Evolutionary conservation across 2,113 vertebrate species (phyloP).

Genomic region (Lamprotornis superbus): DNA sequence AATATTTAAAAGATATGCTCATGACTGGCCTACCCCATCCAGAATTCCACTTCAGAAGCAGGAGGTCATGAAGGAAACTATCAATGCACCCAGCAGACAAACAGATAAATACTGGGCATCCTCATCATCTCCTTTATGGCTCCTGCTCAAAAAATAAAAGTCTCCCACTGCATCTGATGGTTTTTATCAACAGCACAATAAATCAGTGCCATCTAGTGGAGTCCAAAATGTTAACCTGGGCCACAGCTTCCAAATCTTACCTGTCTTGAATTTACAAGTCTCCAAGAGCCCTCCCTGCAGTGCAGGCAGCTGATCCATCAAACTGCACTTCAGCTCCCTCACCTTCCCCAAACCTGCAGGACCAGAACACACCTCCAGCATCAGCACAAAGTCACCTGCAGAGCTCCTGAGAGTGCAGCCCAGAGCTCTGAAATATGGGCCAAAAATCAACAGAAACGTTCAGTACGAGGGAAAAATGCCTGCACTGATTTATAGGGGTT

Average conservation of each 20-base stretch:
- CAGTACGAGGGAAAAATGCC: rapidly evolving
- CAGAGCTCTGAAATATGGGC: too few relatives aligned
- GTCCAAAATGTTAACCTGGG: conserved; percentile 17
- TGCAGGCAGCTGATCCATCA: neutral
- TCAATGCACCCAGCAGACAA: neutral
- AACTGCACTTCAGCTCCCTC: neutral
- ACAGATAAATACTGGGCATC: neutral
- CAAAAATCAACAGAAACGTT: neutral
- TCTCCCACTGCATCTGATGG: neutral
- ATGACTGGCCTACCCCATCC: neutral
- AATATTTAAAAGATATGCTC: neutral
- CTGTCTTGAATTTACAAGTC: neutral
- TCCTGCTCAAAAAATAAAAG: neutral
- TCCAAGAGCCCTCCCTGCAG: neutral
- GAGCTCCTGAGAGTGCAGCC: too few relatives aligned
- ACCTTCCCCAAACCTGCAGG: neutral
- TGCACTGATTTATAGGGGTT: neutral
- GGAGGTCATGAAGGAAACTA: neutral
- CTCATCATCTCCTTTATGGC: neutral
- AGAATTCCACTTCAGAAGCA: neutral
- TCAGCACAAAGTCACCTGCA: neutral
- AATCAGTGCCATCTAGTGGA: conserved; percentile 48
- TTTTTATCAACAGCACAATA: conserved; percentile 23
- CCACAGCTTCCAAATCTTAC: neutral
- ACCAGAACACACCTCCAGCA: neutral